Percentiles rank a stretch among this genome's conserved stretches.
Evolutionary conservation across 2,888 invertebrate species (phyloP).

Genomic region (Parasteatoda lunata): DNA sequence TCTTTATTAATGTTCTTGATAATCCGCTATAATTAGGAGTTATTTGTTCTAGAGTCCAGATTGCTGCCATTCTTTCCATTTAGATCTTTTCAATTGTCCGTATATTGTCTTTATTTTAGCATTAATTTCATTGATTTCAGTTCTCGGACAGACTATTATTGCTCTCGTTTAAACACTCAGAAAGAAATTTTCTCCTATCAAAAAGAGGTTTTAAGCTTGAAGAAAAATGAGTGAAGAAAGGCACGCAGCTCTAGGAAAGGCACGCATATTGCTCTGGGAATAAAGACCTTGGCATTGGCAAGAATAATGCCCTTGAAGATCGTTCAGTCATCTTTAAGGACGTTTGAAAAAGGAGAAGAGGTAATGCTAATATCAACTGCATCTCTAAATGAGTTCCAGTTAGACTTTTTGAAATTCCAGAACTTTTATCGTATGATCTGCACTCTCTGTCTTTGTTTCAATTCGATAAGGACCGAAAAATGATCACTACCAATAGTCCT

Average conservation of each 20-base stretch:
- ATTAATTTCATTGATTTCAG: slow-evolving; percentile 15
- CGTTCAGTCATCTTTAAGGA: slow-evolving; percentile 6
- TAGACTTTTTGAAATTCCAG: slow-evolving; percentile 9
- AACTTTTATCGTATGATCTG: not conserved
- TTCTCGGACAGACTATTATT: not conserved
- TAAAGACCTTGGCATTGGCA: slow-evolving; percentile 4
- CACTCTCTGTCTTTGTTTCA: slow-evolving; percentile 18
- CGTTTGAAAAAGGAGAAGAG: not conserved
- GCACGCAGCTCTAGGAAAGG: slow-evolving; percentile 19
- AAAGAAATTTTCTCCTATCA: not conserved
- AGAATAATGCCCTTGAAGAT: slow-evolving; percentile 13
- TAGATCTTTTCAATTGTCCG: not conserved
- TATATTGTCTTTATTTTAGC: not conserved
- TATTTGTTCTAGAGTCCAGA: not conserved
- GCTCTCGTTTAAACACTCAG: not conserved
- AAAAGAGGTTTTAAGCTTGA: slow-evolving; percentile 16
- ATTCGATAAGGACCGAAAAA: slow-evolving; percentile 8
- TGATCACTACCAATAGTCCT: slow-evolving; percentile 24
- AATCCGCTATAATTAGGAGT: slow-evolving; percentile 11
- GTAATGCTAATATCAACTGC: not conserved
- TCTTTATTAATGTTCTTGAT: not conserved
- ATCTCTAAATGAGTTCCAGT: slow-evolving; percentile 7
- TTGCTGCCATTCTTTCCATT: slow-evolving; percentile 13
- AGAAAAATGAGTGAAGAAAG: slow-evolving; percentile 17
- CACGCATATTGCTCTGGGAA: slow-evolving; percentile 19